Conservation (phyloP, 2,113 vertebrate genomes). For the Sciurus niger region DNA sequence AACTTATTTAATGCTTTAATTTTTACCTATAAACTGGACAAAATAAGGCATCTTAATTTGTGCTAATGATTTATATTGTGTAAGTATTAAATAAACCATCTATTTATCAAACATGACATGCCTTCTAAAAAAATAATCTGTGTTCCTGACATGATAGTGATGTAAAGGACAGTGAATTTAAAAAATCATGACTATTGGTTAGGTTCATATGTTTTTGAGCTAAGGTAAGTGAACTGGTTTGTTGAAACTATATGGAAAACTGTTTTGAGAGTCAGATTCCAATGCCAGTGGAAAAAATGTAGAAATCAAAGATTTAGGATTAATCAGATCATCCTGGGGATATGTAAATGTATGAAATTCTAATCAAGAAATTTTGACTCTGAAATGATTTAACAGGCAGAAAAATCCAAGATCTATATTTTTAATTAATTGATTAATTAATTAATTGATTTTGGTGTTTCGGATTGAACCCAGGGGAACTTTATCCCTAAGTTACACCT, state of each 20-base stretch:
- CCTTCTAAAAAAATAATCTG: slow-evolving; percentile 43
- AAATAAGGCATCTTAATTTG: slow-evolving; percentile 16
- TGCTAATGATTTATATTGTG: slow-evolving; percentile 29
- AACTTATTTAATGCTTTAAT: background rate
- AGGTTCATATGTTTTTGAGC: background rate
- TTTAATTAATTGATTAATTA: too few relatives aligned
- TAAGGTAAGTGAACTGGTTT: background rate
- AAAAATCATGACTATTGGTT: background rate
- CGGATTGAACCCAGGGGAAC: too few relatives aligned
- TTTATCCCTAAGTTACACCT: too few relatives aligned
- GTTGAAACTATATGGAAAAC: background rate
- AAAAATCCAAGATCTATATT: background rate
- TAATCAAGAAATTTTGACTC: slow-evolving; percentile 41
- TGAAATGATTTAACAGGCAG: slow-evolving; percentile 24
- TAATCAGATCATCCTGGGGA: slow-evolving; percentile 10
- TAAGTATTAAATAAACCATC: slow-evolving; percentile 37
- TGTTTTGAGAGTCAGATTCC: background rate
- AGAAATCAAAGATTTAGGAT: slow-evolving; percentile 2
- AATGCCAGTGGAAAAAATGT: background rate
- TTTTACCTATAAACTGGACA: background rate
- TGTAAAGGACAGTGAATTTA: slow-evolving; percentile 26
- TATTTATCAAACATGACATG: slow-evolving; percentile 32
- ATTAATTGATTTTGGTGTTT: too few relatives aligned
- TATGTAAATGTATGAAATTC: background rate
- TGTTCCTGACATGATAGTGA: background rate